Evolutionary conservation across 1,140 invertebrate genomes (phyloP), one percentile per base, ranked within the genome.

Genomic region (Heliconius nattereri): DNA sequence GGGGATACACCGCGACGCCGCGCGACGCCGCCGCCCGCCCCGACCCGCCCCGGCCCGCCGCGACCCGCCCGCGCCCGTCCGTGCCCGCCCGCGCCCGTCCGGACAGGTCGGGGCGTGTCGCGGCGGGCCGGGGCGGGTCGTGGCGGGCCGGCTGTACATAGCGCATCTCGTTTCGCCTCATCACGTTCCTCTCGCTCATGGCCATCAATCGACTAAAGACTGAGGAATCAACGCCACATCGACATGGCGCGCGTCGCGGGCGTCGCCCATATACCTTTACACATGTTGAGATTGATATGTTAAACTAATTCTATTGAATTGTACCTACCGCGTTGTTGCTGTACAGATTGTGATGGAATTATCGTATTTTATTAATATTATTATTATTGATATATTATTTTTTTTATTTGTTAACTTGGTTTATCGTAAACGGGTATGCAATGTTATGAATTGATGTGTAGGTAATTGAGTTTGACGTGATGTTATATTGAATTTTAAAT

Each of bases 221-320:
- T 94, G 92, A 94, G 92, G 90, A 93, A 94, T 94, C 92, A 94
- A 94, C 89, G 91, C 87, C 35, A 89, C 92, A 92, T 94, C 89
- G 91, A 87, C 92, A 92, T 90, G 90, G 70, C 26, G 45, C 72
- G 77, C 86, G 86, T 84, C 89, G 86, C 82, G 86, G 87, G 87
- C 91, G 89, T 88, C 85, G 90, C 89, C 90, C 90, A 88, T 91
- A 87, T 91, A 87, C 89, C 92, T 94, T 90, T 94, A 94, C 94
- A 94, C 94, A 93, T 93, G 92, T 94, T 94, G 94, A 94, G 87
- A 94, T 94, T 94, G 90, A 91, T 92, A 94, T 93, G 91, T 94
- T 94, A 94, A 92, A 92, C 90, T 93, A 92, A 94, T 94, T 94
- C 90, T 94, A 94, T 93, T 84, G 86, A 81, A 83, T 85, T 86